A percentile compares a stretch with the other conserved stretches of the same genome.
Conservation (phyloP, 1,140 invertebrate genomes). For the Berghia stephanieae region DNA sequence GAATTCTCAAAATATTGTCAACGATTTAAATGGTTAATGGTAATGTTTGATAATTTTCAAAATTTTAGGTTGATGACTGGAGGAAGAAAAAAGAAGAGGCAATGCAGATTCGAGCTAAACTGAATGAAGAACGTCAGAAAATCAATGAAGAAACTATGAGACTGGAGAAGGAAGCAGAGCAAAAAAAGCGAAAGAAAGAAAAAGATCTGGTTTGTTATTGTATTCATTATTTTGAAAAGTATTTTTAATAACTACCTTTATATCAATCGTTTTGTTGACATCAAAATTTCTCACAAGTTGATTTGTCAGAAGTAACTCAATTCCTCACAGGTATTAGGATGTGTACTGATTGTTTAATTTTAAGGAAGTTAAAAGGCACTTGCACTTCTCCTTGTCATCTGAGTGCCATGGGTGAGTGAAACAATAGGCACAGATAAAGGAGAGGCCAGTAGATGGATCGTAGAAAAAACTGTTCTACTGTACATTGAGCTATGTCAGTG, state of each 20-base stretch:
- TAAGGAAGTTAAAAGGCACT: background rate
- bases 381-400: background rate
- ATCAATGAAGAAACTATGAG: slow-evolving; percentile 38
- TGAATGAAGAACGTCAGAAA: slow-evolving; percentile 47
- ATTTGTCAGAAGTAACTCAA: background rate
- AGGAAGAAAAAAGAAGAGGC: slow-evolving; percentile 59
- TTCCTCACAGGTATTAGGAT: background rate
- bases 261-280: background rate
- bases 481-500: no score
- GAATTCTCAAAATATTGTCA: no score
- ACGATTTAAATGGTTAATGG: no score
- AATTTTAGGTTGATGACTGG: slow-evolving; percentile 51
- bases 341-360: background rate
- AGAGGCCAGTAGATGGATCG: no score
- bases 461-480: no score
- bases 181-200: slow-evolving; percentile 47
- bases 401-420: no score
- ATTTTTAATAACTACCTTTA: background rate
- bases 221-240: background rate
- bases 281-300: background rate
- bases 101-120: slow-evolving; percentile 50
- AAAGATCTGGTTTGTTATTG: slow-evolving; percentile 50
- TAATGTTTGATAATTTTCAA: no score
- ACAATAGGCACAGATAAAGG: no score
- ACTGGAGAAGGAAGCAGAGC: slow-evolving; percentile 54